Base-by-base conservation (phyloP, 2,888 invertebrate species). In the Limnephilus lunatus region DNA sequence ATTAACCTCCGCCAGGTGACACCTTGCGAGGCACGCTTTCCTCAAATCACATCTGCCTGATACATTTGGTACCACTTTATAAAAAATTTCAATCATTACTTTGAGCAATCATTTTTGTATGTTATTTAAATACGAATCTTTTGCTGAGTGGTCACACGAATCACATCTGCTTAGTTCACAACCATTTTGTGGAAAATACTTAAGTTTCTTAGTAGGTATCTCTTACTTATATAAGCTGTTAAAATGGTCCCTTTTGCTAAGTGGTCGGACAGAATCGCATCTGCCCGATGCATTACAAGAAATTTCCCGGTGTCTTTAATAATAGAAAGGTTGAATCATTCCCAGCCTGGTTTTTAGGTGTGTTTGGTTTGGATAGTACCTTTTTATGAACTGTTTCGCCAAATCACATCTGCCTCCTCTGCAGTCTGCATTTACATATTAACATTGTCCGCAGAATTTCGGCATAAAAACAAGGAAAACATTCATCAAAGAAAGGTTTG, bases 1-100 rank as follows among this genome's bases (percentile, higher is more conserved):
- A 93, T 93, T 93, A 92, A 90, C 89, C 80, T 48, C 15, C 81
- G 85, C 92, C 93, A 93, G 93, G 93, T 91, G 88, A 93, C 93
- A 93, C 93, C 92, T 92, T 92, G 91, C 91, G 90, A 85, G 81
- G 85, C 90, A 90, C 92, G 92, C 92, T 89, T 83, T 85, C 91
- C 25, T 92, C 85, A 89, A 89, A 85, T 90, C 92, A 85, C 92
- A 92, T 92, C 92, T 92, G 92, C 92, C 32, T 14, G 68, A 31
- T 30, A 53, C 83, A 39, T 35, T 39, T 19, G n/a, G n/a, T 2
- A 32, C 35, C 81, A 89, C 30, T 7, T 25, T 3, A 7, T 81
- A 89, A 44, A 89, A 89, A 39, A 11, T 12, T 3, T 25, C 31
- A 44, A 48, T 7, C 85, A 86, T n/a, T n/a, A 30, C 7, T 12